A percentile compares a stretch with the other conserved stretches of the same genome.
Conservation (phyloP, 2,113 vertebrate genomes). For the Syngnathus scovelli region DNA sequence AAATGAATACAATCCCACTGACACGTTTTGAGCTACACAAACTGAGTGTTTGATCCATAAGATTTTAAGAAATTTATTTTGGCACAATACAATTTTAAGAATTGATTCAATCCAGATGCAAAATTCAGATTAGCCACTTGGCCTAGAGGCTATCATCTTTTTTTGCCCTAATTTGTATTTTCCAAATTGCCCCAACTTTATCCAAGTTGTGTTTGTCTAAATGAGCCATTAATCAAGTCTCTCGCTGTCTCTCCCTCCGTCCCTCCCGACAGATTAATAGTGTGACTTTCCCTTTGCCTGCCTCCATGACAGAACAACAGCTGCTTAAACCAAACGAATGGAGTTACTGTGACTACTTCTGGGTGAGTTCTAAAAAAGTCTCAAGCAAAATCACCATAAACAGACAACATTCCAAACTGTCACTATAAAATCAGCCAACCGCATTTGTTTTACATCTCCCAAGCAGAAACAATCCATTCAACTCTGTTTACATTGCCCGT, state of each 20-base stretch:
- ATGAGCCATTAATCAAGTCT: conserved; percentile 6
- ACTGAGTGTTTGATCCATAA: no score
- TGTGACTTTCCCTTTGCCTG: conserved; percentile 88
- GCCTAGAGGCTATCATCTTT: no score
- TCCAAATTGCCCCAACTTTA: not conserved
- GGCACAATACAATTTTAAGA: no score
- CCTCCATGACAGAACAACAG: conserved; percentile 86
- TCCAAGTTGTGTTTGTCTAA: not conserved
- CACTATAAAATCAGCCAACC: not conserved
- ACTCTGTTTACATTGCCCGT: not conserved
- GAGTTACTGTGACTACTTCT: conserved; percentile 99
- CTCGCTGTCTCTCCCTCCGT: not conserved
- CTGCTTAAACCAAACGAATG: conserved; percentile 92
- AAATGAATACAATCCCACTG: no score
- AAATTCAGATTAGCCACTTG: not conserved
- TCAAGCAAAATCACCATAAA: not conserved
- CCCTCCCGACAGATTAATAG: conserved; percentile 80
- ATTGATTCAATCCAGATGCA: no score
- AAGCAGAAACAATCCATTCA: not conserved
- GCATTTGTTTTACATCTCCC: not conserved
- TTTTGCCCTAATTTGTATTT: not conserved
- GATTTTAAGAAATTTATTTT: no score
- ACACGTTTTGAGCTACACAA: no score
- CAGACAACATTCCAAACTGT: not conserved
- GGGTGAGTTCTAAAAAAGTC: conserved; percentile 72